A percentile compares a stretch with the other conserved stretches of the same genome.
phyloP scores from a whole-genome alignment of 2,888 invertebrate genomes.

The Beris chalybata region DNA sequence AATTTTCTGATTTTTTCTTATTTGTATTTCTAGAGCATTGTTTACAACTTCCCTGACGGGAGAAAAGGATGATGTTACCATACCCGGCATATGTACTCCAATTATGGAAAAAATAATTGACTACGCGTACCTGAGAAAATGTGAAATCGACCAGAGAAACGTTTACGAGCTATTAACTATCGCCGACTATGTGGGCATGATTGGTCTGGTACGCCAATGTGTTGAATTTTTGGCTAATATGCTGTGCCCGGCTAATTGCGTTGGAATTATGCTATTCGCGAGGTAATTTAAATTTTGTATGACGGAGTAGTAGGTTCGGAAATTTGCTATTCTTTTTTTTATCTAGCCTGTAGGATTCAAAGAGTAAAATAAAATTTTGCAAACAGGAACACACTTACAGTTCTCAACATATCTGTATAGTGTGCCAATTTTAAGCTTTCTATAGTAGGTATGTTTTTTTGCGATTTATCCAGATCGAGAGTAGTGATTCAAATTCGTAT shows the following conservation, averaged over 20 bases:
- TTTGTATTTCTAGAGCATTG: slow-evolving; percentile 62
- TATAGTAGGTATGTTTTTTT: no score
- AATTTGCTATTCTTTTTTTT: no score
- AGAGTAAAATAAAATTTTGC: no score
- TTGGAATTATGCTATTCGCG: slow-evolving; percentile 83
- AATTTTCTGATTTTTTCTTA: no score
- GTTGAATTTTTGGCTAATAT: slow-evolving; percentile 72
- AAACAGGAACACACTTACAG: no score
- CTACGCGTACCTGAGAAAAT: slow-evolving; percentile 81
- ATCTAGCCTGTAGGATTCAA: no score
- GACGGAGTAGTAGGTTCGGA: no score
- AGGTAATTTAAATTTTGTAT: slow-evolving; percentile 54
- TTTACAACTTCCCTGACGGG: slow-evolving; percentile 80
- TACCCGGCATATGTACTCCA: slow-evolving; percentile 76
- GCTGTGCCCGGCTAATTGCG: slow-evolving; percentile 76
- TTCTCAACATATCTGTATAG: no score
- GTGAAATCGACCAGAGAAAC: slow-evolving; percentile 74
- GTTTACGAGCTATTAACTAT: slow-evolving; percentile 80
- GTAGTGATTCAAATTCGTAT: no score
- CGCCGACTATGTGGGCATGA: slow-evolving; percentile 85
- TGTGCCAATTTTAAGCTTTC: no score
- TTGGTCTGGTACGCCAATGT: slow-evolving; percentile 79
- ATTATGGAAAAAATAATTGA: slow-evolving; percentile 78
- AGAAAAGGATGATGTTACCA: slow-evolving; percentile 68
- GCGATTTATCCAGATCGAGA: no score